These are phyloP conservation scores for Oscheius sp. DNA, from an alignment of 2,888 invertebrate genomes.

Conservation along the genomic window DNA sequence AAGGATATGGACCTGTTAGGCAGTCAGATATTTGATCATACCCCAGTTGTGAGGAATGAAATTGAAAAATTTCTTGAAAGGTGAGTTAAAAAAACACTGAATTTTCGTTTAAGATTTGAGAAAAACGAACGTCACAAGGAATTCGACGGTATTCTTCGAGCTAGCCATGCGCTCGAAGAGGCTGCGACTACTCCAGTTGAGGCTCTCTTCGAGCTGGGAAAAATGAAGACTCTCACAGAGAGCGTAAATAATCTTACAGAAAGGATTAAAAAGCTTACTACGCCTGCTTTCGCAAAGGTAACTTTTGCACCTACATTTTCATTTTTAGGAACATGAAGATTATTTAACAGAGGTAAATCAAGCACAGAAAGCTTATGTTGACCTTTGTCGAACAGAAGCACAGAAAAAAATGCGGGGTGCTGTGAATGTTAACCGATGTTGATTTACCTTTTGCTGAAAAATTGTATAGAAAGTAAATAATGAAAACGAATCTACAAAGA, in stretches of 20 bases:
- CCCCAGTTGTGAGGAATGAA: constrained; percentile 39
- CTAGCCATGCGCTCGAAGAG: constrained; percentile 55
- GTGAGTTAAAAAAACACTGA: not conserved
- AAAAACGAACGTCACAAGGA: constrained; percentile 52
- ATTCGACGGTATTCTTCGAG: constrained; percentile 55
- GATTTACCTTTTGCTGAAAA: too few species aligned
- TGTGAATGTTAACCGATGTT: constrained; percentile 6
- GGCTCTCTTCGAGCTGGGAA: constrained; percentile 44
- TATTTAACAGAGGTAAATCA: constrained; percentile 39
- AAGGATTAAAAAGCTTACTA: constrained; percentile 34
- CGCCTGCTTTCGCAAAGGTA: constrained; percentile 36
- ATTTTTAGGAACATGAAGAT: constrained; percentile 42
- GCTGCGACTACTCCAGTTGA: constrained; percentile 52
- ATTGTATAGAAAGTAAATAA: too few species aligned
- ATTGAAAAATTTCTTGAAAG: constrained; percentile 48
- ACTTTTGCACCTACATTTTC: not conserved
- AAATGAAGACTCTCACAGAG: constrained; percentile 38
- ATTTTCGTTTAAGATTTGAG: constrained; percentile 41
- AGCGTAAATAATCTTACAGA: constrained; percentile 36
- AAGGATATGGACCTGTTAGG: constrained; percentile 44
- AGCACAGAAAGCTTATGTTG: constrained; percentile 47
- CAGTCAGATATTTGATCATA: constrained; percentile 52
- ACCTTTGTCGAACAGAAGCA: constrained; percentile 45
- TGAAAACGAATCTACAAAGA: too few species aligned
- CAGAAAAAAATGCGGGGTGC: constrained; percentile 42